A percentile compares a stretch with the other conserved stretches of the same genome.
phyloP scores from a whole-genome alignment of 2,888 invertebrate species.

The Hartigia nigra region DNA sequence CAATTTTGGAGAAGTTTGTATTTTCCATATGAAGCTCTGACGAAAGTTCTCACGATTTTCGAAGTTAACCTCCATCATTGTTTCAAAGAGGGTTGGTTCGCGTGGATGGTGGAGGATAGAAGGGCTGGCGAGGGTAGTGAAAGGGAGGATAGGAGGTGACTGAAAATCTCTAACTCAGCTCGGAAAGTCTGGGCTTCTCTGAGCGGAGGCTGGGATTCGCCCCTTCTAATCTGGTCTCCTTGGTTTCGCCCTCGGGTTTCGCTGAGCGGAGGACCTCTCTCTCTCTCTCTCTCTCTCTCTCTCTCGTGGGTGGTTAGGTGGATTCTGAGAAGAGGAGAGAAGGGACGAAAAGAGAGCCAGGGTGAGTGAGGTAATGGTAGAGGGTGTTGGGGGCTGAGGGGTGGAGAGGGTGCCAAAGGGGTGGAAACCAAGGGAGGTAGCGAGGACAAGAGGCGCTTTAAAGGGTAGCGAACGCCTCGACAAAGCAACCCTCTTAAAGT shows the following conservation, averaged over 20 bases:
- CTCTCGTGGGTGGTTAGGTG: constrained; percentile 26
- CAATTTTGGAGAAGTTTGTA: not conserved
- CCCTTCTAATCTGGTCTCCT: constrained; percentile 65
- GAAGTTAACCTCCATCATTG: constrained; percentile 50
- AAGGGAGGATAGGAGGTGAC: constrained; percentile 29
- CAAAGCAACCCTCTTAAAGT: constrained; percentile 61
- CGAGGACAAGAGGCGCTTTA: constrained; percentile 47
- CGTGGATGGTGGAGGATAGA: constrained; percentile 15
- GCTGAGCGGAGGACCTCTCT: constrained; percentile 22
- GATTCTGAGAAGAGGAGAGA: constrained; percentile 10
- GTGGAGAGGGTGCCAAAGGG: constrained; percentile 32
- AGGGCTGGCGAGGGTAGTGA: constrained; percentile 15
- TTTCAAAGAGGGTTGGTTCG: constrained; percentile 37
- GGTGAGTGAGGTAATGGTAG: constrained; percentile 24
- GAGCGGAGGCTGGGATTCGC: constrained; percentile 49
- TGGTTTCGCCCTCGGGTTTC: constrained; percentile 62
- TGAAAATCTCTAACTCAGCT: constrained; percentile 51
- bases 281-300: not conserved
- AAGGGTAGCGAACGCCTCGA: constrained; percentile 60
- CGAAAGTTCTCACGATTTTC: constrained; percentile 23
- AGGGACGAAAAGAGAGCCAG: constrained; percentile 19
- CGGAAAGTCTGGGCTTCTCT: constrained; percentile 42
- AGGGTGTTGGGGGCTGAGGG: constrained; percentile 32
- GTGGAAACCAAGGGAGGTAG: constrained; percentile 24
- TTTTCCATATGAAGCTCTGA: constrained; percentile 10